These are phyloP conservation scores for Ceratina australensis DNA, from an alignment of 1,140 invertebrate genomes.

Conservation along the genomic window DNA sequence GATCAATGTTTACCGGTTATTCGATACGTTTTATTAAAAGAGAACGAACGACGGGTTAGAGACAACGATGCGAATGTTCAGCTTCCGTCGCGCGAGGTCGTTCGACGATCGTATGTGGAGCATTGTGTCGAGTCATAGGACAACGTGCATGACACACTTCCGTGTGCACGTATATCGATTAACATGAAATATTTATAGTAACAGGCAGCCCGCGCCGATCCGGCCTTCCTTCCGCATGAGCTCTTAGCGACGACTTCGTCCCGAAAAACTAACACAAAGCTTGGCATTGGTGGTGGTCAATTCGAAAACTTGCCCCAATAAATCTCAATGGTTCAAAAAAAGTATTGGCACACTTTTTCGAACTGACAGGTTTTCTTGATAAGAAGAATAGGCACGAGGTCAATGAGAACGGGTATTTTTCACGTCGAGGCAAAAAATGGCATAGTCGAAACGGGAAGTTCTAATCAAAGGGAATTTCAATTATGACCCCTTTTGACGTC, in stretches of 20 bases:
- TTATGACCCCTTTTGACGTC: neutral
- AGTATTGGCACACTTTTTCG: too few relatives aligned
- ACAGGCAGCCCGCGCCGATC: slow-evolving; percentile 44
- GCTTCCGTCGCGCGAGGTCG: neutral
- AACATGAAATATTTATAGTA: slow-evolving; percentile 69
- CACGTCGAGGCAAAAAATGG: too few relatives aligned
- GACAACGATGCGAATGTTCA: neutral
- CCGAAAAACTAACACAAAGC: neutral
- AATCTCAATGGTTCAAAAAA: too few relatives aligned
- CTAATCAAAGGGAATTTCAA: neutral
- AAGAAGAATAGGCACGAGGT: too few relatives aligned
- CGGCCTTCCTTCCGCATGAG: slow-evolving; percentile 34
- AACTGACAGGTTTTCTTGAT: too few relatives aligned
- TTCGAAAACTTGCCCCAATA: neutral
- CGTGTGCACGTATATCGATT: slow-evolving; percentile 63
- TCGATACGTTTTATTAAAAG: neutral
- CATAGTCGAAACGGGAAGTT: too few relatives aligned
- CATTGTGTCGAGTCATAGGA: slow-evolving; percentile 46
- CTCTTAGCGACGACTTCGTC: slow-evolving; percentile 20
- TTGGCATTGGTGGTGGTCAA: neutral
- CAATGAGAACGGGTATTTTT: too few relatives aligned
- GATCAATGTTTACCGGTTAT: neutral
- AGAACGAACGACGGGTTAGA: too few relatives aligned
- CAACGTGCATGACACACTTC: slow-evolving; percentile 50
- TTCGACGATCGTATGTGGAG: slow-evolving; percentile 33